Evolutionary conservation across 2,113 vertebrate genomes (phyloP).

Genomic region (Illadopsis cleaveri): DNA sequence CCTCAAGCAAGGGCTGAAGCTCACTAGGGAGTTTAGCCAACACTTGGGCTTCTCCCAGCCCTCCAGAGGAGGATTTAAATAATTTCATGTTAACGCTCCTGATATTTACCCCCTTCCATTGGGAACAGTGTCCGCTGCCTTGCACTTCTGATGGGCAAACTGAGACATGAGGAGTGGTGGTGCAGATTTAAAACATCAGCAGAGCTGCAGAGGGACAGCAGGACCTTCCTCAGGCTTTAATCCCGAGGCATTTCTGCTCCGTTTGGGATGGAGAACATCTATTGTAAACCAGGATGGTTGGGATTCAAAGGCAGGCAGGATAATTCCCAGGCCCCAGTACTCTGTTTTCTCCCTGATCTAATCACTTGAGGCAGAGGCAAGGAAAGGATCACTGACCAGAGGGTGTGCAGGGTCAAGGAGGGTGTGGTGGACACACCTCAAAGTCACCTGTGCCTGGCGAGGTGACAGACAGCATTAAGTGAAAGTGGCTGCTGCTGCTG

Average conservation of each 20-base stretch:
- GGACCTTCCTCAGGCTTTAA: neutral
- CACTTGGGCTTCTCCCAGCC: neutral
- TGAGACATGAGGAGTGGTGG: fast-evolving
- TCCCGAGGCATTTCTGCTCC: neutral
- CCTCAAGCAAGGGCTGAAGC: neutral
- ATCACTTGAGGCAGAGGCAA: neutral
- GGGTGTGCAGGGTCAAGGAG: neutral
- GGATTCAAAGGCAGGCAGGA: neutral
- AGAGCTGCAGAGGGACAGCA: neutral
- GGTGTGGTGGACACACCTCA: neutral
- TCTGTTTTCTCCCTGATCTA: neutral
- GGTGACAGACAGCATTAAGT: neutral
- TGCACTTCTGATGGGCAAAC: neutral
- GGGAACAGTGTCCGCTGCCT: neutral
- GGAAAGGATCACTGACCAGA: neutral
- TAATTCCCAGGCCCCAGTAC: neutral
- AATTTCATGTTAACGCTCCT: neutral
- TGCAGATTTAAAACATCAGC: neutral
- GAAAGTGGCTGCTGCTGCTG: neutral
- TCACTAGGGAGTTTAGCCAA: neutral
- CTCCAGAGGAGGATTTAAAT: neutral
- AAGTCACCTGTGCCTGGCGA: neutral
- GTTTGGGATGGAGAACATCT: neutral
- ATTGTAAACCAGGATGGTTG: fast-evolving
- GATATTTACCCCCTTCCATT: neutral